Evolutionary conservation across 1,140 invertebrate genomes (phyloP).

Genomic region (Pygmarrhopalites habei): DNA sequence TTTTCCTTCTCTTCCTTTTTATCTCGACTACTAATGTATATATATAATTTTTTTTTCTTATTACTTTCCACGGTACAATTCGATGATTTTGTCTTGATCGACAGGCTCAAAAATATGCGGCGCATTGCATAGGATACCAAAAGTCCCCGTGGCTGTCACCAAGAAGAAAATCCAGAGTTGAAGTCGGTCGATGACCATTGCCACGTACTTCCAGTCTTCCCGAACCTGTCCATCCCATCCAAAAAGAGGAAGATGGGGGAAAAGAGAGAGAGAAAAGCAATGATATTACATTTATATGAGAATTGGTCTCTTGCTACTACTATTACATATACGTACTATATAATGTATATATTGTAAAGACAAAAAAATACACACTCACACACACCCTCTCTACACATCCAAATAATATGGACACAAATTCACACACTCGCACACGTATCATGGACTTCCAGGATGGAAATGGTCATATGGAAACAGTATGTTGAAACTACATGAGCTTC

Average conservation of each 20-base stretch:
- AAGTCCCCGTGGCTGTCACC: conserved; percentile 83
- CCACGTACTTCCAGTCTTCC: conserved; percentile 99
- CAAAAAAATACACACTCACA: no score
- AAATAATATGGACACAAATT: no score
- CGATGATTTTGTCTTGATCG: conserved; percentile 92
- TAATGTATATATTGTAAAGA: no score
- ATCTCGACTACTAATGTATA: background rate
- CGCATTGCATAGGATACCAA: conserved; percentile 96
- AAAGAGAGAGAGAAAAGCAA: background rate
- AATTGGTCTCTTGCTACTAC: no score
- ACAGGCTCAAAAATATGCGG: conserved; percentile 99
- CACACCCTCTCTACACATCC: no score
- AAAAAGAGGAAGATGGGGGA: no score
- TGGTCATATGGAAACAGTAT: no score
- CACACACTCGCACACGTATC: no score
- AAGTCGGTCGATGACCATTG: conserved; percentile 96
- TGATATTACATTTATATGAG: background rate
- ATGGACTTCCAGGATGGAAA: no score
- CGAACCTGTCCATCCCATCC: conserved; percentile 60
- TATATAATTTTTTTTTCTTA: background rate
- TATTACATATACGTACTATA: no score
- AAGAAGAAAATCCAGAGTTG: conserved; percentile 96
- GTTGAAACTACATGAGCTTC: no score
- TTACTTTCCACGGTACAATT: conserved; percentile 87
- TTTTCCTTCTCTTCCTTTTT: background rate